phyloP scores from a whole-genome alignment of 2,888 invertebrate genomes.

The Caenorhabditis sp. region DNA sequence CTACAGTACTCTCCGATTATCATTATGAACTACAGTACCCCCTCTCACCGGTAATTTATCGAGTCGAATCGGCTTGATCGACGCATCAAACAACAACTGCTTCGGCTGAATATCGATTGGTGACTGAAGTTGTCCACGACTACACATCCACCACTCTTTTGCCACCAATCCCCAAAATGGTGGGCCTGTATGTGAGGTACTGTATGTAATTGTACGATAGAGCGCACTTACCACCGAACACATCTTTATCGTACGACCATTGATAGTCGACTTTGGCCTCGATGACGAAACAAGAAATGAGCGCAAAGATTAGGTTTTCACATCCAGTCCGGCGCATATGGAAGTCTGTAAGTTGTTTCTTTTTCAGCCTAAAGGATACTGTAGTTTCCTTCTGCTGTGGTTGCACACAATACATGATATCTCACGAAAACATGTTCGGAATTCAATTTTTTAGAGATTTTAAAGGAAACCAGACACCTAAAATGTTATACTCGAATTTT shows the following conservation, averaged over 20 bases:
- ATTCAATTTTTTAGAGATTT: no score
- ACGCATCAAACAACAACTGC: slow-evolving; percentile 91
- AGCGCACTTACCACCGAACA: slow-evolving; percentile 44
- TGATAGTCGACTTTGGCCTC: slow-evolving; percentile 26
- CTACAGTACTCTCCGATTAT: no score
- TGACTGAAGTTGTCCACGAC: slow-evolving; percentile 93
- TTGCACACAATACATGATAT: no score
- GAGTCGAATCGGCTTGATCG: slow-evolving; percentile 87
- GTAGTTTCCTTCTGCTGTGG: no score
- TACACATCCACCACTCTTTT: slow-evolving; percentile 95
- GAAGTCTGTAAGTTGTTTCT: background rate
- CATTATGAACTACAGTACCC: no score
- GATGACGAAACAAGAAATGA: slow-evolving; percentile 8
- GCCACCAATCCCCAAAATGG: slow-evolving; percentile 96
- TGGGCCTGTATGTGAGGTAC: slow-evolving; percentile 79
- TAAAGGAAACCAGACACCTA: no score
- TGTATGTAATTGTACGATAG: background rate
- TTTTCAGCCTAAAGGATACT: background rate
- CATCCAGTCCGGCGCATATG: slow-evolving; percentile 36
- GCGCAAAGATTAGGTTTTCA: slow-evolving; percentile 10
- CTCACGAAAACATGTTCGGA: no score
- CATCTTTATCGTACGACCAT: slow-evolving; percentile 57
- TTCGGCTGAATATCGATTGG: slow-evolving; percentile 94
- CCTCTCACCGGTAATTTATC: slow-evolving; percentile 85
- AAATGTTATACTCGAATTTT: no score